Percentiles rank a stretch among this genome's conserved stretches.
Evolutionary conservation across 2,888 invertebrate genomes (phyloP).

Genomic region (Crossocerus cetratus): DNA sequence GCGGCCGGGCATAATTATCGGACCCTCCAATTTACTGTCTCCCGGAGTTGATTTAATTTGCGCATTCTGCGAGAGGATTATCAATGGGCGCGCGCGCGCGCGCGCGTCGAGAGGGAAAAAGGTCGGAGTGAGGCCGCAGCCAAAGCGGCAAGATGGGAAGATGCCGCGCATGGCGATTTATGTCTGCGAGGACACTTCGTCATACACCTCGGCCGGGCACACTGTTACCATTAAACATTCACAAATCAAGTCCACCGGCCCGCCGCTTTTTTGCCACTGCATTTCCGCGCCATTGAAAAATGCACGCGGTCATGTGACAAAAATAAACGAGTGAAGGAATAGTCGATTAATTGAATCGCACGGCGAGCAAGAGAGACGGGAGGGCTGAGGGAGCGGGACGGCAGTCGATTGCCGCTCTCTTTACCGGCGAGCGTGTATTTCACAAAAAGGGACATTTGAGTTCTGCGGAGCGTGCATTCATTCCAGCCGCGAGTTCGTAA

Average conservation of each 20-base stretch:
- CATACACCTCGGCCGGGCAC: neutral
- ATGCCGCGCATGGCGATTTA: constrained; percentile 1
- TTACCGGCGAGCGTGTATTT: neutral
- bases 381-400: neutral
- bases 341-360: constrained; percentile 2
- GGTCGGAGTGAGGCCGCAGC: neutral
- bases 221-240: neutral
- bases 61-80: neutral
- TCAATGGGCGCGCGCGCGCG: neutral
- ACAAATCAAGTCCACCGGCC: neutral
- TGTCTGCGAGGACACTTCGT: constrained; percentile 20
- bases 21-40: constrained; percentile 11
- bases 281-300: constrained; percentile 2
- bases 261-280: neutral
- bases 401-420: neutral
- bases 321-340: constrained; percentile 1
- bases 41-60: constrained; percentile 21
- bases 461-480: constrained; percentile 41
- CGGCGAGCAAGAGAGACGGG: neutral
- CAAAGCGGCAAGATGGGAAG: neutral
- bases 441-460: constrained; percentile 21
- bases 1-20: constrained; percentile 19
- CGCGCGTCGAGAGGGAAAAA: neutral
- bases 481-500: constrained; percentile 40
- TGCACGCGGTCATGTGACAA: neutral